Percentiles rank a stretch among this genome's conserved stretches.
Conservation (phyloP, 2,888 invertebrate species). For the Gnatocerus cornutus region DNA sequence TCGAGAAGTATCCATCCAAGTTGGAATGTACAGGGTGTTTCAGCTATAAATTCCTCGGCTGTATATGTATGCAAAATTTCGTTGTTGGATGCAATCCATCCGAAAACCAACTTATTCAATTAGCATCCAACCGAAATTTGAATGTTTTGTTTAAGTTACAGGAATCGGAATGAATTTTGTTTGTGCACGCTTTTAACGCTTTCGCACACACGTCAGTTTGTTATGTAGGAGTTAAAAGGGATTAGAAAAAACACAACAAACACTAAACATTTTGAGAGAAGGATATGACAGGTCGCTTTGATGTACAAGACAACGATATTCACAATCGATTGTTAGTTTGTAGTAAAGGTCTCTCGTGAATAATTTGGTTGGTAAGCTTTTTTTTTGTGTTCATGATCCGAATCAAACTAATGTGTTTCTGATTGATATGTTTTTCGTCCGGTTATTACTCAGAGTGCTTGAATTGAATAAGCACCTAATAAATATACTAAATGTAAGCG, state of each 20-base stretch:
- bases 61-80: conserved; percentile 17
- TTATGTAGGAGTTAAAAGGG: neutral
- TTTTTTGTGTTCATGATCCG: too few species aligned
- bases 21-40: conserved; percentile 14
- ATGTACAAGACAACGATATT: too few species aligned
- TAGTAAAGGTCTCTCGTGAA: too few species aligned
- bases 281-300: too few species aligned
- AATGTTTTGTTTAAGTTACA: conserved; percentile 22
- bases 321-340: too few species aligned
- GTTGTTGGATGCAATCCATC: conserved; percentile 3
- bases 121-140: conserved; percentile 27
- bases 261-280: neutral
- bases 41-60: neutral
- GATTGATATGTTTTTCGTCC: neutral
- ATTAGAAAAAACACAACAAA: conserved; percentile 2
- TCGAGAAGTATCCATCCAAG: conserved; percentile 30
- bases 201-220: conserved; percentile 3
- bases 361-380: too few species aligned
- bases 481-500: neutral
- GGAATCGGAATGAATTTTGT: conserved; percentile 22
- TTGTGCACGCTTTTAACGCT: conserved; percentile 17
- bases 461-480: conserved; percentile 15
- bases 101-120: conserved; percentile 18
- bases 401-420: neutral
- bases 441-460: conserved; percentile 1